Conservation (phyloP, 1,140 invertebrate species). For the Drosophila bipectinata region DNA sequence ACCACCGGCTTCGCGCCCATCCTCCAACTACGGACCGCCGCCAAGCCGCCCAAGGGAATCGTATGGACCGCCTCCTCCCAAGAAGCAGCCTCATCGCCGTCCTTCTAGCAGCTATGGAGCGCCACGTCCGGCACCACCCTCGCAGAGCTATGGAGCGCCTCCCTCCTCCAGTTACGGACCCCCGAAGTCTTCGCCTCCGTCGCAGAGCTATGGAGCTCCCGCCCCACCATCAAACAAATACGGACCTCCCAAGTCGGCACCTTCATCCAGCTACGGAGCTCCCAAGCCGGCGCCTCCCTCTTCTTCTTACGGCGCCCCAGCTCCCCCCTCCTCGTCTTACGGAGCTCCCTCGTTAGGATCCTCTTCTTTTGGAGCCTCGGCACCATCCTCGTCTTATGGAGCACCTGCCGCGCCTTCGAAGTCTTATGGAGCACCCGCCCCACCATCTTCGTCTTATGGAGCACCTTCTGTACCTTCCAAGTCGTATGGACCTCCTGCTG, state of each 20-base stretch:
- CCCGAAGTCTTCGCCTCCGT: constrained; percentile 70
- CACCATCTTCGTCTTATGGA: constrained; percentile 11
- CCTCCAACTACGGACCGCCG: constrained; percentile 84
- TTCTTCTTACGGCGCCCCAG: constrained; percentile 81
- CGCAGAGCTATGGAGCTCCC: constrained; percentile 84
- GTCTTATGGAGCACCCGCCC: constrained; percentile 3
- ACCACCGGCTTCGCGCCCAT: constrained; percentile 53
- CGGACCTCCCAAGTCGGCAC: constrained; percentile 82
- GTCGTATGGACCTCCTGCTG: constrained; percentile 79
- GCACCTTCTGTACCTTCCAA: constrained; percentile 13
- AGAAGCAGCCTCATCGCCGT: constrained; percentile 57
- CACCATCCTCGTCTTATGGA: constrained; percentile 27
- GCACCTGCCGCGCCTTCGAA: constrained; percentile 12
- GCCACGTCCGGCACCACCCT: constrained; percentile 63
- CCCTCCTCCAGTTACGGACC: constrained; percentile 81
- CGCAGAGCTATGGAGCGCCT: constrained; percentile 66
- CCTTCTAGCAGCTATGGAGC: constrained; percentile 77
- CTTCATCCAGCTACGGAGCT: constrained; percentile 80
- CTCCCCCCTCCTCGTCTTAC: constrained; percentile 77
- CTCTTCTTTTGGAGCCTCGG: not conserved
- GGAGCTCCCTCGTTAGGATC: constrained; percentile 49
- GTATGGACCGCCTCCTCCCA: constrained; percentile 80
- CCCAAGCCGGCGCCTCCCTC: constrained; percentile 48
- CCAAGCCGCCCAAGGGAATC: constrained; percentile 71
- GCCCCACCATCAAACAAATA: constrained; percentile 84